Base-by-base conservation (phyloP, 2,797 vertebrate species). In the Sebastes ruberrimus region DNA sequence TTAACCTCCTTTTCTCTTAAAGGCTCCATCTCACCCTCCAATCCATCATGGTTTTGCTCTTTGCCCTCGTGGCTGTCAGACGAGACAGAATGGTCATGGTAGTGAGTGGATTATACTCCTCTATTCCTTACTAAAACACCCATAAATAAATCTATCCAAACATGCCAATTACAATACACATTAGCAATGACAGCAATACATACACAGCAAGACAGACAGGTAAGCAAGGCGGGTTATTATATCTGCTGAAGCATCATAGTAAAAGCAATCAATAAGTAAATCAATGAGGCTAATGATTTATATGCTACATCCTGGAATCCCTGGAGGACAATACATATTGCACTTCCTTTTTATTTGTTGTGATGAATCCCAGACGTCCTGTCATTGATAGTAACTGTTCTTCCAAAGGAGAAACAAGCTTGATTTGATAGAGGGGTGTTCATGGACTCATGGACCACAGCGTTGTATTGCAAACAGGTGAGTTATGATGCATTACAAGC, bases 11-110 rank as follows among this genome's bases (percentile, higher is more conserved):
- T 80, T 82, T 73, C 59, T 74, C 63, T 79, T 56, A 10, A 1
- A 52, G 78, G 81, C 59, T 46, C 68, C 59, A 66, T 55, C 46
- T 73, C 74, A n/a, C 35, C n/a, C 68, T 61, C 57, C 69, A 80
- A 90, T 93, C 81, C 68, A 88, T 91, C 89, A 86, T 35, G 72
- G 20, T 66, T 80, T 75, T 67, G 76, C 62, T 81, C 55, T 76
- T 71, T 83, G 82, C 33, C 38, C 68, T n/a, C 3, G 63, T 67
- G 35, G 27, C 73, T 80, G 62, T 70, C 76, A 66, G 35, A 10
- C 16, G 10, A 30, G 32, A 13, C 30, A 23, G 9, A 49, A 30
- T 61, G 27, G 57, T 52, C 35, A 25, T 2, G 20, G 66, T 7
- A 35, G 49, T 78, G 33, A 64, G 28, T 59, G 32, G 22, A 32